These are phyloP conservation scores for roundworm (Caenorhabditis elegans) DNA, from an alignment of 1,140 invertebrate species.

Conservation along the genomic window DNA sequence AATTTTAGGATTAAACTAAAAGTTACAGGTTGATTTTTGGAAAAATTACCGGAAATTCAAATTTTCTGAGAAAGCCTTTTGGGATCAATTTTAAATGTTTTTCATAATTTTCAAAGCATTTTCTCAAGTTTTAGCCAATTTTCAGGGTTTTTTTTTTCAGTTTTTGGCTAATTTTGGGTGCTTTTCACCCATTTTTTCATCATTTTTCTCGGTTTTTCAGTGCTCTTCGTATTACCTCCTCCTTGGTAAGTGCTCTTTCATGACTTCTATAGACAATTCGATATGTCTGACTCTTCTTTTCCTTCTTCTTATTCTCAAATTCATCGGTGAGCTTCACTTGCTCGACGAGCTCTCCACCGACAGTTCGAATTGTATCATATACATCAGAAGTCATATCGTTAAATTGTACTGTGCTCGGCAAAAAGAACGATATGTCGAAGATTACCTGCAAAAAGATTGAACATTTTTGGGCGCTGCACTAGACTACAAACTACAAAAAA, in stretches of 20 bases:
- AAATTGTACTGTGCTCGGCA: conserved; percentile 71
- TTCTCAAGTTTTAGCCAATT: too few species aligned
- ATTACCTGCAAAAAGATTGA: conserved; percentile 70
- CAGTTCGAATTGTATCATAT: conserved; percentile 84
- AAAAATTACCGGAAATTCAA: too few species aligned
- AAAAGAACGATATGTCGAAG: conserved; percentile 96
- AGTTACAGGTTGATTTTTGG: too few species aligned
- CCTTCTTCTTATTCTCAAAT: conserved; percentile 83
- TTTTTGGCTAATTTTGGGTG: too few species aligned
- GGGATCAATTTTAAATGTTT: too few species aligned
- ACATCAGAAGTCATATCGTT: conserved; percentile 59
- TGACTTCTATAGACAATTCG: conserved; percentile 90
- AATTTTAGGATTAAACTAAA: too few species aligned
- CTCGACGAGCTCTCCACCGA: conserved; percentile 87
- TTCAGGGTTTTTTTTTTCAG: neutral
- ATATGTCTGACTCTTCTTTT: conserved; percentile 83
- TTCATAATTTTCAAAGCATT: too few species aligned
- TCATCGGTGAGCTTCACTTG: conserved; percentile 76
- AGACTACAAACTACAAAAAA: too few species aligned
- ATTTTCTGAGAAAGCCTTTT: too few species aligned
- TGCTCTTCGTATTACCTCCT: conserved; percentile 73
- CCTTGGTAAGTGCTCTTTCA: conserved; percentile 82
- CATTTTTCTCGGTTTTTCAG: neutral
- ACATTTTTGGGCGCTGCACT: too few species aligned
- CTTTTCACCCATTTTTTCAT: neutral